Conservation (phyloP, 2,888 invertebrate genomes). For the Neoaliturus tenellus region DNA sequence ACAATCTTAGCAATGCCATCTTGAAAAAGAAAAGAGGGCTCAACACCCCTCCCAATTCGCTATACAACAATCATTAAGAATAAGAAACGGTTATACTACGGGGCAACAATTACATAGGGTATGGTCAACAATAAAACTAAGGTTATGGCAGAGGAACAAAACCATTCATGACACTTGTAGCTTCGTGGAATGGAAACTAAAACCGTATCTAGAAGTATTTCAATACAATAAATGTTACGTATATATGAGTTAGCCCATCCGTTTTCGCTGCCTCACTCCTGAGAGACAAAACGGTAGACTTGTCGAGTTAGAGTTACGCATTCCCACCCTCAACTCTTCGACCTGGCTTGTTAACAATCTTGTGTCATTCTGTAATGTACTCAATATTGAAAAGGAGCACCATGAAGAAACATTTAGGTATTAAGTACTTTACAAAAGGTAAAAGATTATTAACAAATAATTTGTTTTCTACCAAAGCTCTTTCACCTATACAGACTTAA, state of each 20-base stretch:
- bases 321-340: conserved; percentile 17
- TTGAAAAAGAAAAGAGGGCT: conserved; percentile 63
- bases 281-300: conserved; percentile 45
- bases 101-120: conserved; percentile 65
- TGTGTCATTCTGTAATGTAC: background rate
- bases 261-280: conserved; percentile 34
- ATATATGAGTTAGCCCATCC: conserved; percentile 57
- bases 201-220: conserved; percentile 59
- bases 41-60: conserved; percentile 65
- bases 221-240: conserved; percentile 65
- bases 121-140: conserved; percentile 65
- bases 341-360: background rate
- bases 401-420: background rate
- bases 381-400: conserved; percentile 27
- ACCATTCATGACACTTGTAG: conserved; percentile 56
- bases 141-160: conserved; percentile 57
- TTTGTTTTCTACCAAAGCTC: no score
- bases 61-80: conserved; percentile 67
- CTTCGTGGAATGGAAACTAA: conserved; percentile 58
- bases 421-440: conserved; percentile 10
- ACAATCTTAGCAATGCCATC: conserved; percentile 60
- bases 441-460: background rate
- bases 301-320: conserved; percentile 42
- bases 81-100: conserved; percentile 66
- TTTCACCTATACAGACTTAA: no score